Evolutionary conservation across 2,113 vertebrate species (phyloP), one percentile per base, ranked within the genome.

Genomic region (Mormyrus lacerda): DNA sequence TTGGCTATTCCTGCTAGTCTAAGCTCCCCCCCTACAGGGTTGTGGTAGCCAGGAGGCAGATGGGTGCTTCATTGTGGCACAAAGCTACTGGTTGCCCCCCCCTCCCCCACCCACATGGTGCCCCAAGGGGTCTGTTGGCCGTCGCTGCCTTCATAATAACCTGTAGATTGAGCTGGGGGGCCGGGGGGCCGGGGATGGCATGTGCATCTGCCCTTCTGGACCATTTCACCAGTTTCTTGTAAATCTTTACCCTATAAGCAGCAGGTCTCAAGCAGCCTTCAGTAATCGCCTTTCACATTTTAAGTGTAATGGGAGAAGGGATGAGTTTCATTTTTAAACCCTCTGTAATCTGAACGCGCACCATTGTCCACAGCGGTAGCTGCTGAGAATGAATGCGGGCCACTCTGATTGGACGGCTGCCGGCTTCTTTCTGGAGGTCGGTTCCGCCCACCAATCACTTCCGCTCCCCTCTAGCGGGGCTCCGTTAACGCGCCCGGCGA

Each of bases 1-100:
- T 19, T 42, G 55, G 88, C 15, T n/a, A 89, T 89, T 89, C 47
- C 3, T 9, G 21, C 8, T 35, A 27, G n/a, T 73, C 21, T 84
- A n/a, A 65, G 48, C 45, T 44, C 58, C 58, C 2, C 21, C 9
- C 10, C 1, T 5, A 8, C 44, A 35, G 35, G n/a, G 53, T 13
- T 53, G 55, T 50, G 15, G 79, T 45, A 31, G 55, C 88, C 39
- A 39, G 82, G 53, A 61, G 35, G 48, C 51, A 89, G 88, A 89
- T 85, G 79, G 82, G 88, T 17, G 39, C 11, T 45, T 53, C 31
- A 79, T 39, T 82, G 76, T 89, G 50, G 24, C 24, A 8, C 76
- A 27, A 47, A 2, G 21, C 39, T 65, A 44, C 88, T 73, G 27
- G 83, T 58, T 55, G 15, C 11, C 13, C 8, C 35, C 21, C 61